These are phyloP conservation scores for Charina bottae DNA, from an alignment of 2,113 vertebrate genomes.

Conservation along the genomic window DNA sequence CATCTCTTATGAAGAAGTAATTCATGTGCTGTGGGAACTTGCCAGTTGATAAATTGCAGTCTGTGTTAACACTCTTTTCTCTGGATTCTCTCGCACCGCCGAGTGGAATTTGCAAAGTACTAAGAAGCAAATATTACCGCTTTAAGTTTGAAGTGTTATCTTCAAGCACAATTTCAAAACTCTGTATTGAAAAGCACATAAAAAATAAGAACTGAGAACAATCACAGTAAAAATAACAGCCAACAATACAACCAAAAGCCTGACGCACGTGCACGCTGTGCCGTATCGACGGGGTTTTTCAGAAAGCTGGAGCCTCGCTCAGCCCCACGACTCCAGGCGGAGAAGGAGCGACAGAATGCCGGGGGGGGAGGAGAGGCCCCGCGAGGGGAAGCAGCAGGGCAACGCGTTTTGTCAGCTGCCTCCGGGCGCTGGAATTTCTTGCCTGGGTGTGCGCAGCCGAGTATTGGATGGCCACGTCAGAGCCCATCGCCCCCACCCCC, in stretches of 20 bases:
- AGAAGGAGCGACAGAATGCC: slow-evolving; percentile 37
- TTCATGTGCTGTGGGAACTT: too few relatives aligned
- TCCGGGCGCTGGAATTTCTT: slow-evolving; percentile 11
- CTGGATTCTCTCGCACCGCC: not conserved
- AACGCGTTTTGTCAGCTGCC: slow-evolving; percentile 8
- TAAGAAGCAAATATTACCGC: not conserved
- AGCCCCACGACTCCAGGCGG: slow-evolving; percentile 25
- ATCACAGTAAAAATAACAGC: not conserved
- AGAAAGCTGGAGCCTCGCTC: slow-evolving; percentile 22
- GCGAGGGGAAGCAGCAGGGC: slow-evolving; percentile 1
- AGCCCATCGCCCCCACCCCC: not conserved
- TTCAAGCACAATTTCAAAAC: not conserved
- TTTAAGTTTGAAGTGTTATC: not conserved
- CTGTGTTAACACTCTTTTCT: not conserved
- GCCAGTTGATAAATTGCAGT: not conserved
- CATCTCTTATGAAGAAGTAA: not conserved
- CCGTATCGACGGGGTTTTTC: not conserved
- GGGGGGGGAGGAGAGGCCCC: slow-evolving; percentile 28
- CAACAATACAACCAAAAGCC: not conserved
- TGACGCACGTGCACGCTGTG: not conserved
- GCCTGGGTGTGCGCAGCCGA: not conserved
- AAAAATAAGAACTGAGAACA: not conserved
- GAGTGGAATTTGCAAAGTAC: not conserved
- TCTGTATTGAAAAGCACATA: not conserved
- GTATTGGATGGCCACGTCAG: not conserved